phyloP scores from a whole-genome alignment of 2,797 vertebrate genomes.

The Myiotriccus ornatus region DNA sequence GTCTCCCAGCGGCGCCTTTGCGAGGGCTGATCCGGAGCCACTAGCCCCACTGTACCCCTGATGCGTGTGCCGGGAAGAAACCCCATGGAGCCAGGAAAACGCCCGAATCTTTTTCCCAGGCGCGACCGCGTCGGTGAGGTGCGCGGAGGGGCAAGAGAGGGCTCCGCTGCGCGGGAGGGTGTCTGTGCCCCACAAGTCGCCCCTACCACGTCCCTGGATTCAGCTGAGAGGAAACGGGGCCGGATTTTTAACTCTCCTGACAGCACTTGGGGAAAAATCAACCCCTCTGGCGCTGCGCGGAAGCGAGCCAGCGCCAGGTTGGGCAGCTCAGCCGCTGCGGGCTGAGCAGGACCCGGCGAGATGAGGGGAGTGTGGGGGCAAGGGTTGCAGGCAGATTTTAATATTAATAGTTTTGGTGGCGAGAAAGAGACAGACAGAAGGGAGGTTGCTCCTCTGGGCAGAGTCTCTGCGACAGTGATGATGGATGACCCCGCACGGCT shows the following conservation, averaged over 20 bases:
- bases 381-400: slow-evolving; percentile 82
- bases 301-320: background rate
- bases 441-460: slow-evolving; percentile 90
- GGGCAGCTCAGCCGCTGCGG: background rate
- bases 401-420: slow-evolving; percentile 92
- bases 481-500: slow-evolving; percentile 93
- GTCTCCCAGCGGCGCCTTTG: background rate
- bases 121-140: background rate
- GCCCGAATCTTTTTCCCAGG: too few relatives aligned
- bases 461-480: slow-evolving; percentile 94
- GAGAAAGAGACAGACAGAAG: slow-evolving; percentile 91
- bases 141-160: background rate
- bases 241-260: background rate
- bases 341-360: background rate
- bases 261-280: background rate
- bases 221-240: background rate
- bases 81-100: background rate
- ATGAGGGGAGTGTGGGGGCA: background rate
- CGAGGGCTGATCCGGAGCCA: background rate
- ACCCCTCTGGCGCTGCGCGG: background rate
- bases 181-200: background rate
- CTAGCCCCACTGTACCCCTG: background rate
- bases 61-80: background rate
- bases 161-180: background rate
- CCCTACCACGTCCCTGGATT: background rate